Base-by-base conservation (phyloP, 2,113 vertebrate genomes). In the Cynoglossus semilaevis region DNA sequence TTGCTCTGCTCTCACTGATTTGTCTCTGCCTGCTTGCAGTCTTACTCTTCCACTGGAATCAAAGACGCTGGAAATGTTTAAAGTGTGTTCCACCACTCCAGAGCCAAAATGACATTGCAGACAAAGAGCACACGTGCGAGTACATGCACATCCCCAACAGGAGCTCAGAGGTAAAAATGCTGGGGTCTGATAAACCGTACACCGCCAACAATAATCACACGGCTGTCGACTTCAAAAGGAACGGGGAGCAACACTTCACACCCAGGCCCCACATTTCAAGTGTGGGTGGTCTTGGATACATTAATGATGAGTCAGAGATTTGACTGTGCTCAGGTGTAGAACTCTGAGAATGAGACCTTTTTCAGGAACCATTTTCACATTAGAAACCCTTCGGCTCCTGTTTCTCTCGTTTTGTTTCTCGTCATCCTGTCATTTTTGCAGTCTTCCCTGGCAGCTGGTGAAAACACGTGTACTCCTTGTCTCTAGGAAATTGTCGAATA, bases 291-390 rank as follows among this genome's bases (percentile, higher is more conserved):
- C 74, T 89, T 53, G 83, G 85, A 50, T 88, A 76, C 67, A 89
- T 90, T 71, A 83, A 82, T 35, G 88, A 90, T 43, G 90, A 90
- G 79, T 91, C 90, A 6, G 88, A 91, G 72, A 90, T 88, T 56
- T 91, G 53, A 89, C 35, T 54, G 37, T 68, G 70, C 72, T 61
- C 63, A 74, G 50, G 50, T 51, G 17, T 47, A 49, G 51, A 58
- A 58, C 29, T 48, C 38, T 10, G 5, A 67, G 61, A 43, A 52
- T 40, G 16, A 43, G 8, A 46, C 8, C 0, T 5, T 15, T 42
- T 17, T 17, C 9, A 53, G n/a, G 47, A 69, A 62, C 14, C 12
- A 7, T 47, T 63, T 72, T 58, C 15, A 1, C 45, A 72, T 67
- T 47, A 70, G 13, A 64, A 48, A 75, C n/a, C n/a, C n/a, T n/a